Evolutionary conservation across 2,888 invertebrate species (phyloP).

Genomic region (Gibbula magus): DNA sequence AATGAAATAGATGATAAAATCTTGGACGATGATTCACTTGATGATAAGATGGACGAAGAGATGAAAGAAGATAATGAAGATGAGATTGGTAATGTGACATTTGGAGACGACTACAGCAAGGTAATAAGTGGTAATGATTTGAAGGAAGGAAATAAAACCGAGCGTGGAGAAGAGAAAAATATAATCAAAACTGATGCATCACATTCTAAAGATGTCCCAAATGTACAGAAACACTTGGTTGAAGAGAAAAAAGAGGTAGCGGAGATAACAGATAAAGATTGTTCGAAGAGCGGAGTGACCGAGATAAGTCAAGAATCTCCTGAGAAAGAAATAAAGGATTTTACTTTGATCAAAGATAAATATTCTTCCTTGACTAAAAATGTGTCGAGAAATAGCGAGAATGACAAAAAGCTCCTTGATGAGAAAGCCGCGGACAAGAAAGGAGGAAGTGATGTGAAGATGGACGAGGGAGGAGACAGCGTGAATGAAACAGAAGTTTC

Average conservation of each 20-base stretch:
- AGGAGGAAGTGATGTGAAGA: neutral
- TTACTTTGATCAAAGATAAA: too few relatives aligned
- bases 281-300: too few relatives aligned
- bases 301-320: neutral
- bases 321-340: neutral
- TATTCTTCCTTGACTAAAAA: too few relatives aligned
- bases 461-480: neutral
- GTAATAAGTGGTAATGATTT: too few relatives aligned
- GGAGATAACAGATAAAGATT: too few relatives aligned
- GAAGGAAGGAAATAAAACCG: neutral
- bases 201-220: neutral
- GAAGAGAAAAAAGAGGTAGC: neutral
- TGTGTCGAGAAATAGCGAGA: too few relatives aligned
- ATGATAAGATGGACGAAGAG: neutral
- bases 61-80: neutral
- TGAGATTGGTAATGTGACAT: too few relatives aligned
- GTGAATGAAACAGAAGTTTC: neutral
- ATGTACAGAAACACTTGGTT: neutral
- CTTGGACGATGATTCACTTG: neutral
- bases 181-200: too few relatives aligned
- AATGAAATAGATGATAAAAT: neutral
- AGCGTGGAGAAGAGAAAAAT: neutral
- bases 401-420: neutral
- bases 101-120: too few relatives aligned
- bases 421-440: neutral